phyloP scores from a whole-genome alignment of 2,797 vertebrate species.

The Danio aesculapii region DNA sequence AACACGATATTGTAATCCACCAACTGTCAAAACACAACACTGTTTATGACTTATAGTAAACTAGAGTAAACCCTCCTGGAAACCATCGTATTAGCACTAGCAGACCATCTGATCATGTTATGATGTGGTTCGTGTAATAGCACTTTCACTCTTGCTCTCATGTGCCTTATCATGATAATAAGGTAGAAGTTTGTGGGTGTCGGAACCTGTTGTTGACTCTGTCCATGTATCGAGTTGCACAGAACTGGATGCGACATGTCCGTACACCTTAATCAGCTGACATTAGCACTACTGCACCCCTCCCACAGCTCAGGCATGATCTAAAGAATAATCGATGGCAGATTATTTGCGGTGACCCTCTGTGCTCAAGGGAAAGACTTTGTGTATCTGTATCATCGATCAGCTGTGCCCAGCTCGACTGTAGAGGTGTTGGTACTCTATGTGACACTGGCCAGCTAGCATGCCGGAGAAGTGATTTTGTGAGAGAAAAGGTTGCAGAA shows the following conservation, averaged over 20 bases:
- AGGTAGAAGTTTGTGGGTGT: background rate
- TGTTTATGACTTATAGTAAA: background rate
- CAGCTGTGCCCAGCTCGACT: conserved; percentile 2
- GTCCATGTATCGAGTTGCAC: conserved; percentile 42
- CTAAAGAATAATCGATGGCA: conserved; percentile 50
- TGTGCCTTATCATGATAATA: background rate
- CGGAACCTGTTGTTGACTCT: conserved; percentile 33
- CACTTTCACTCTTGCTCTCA: conserved; percentile 3
- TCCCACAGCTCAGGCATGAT: conserved; percentile 14
- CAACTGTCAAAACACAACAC: too few relatives aligned
- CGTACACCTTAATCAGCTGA: conserved; percentile 36
- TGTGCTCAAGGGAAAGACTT: conserved; percentile 41
- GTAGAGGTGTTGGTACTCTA: background rate
- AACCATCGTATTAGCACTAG: background rate
- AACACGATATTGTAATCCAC: too few relatives aligned
- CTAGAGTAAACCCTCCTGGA: conserved; percentile 9
- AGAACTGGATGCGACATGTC: conserved; percentile 27
- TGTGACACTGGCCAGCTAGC: background rate
- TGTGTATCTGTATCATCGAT: conserved; percentile 47
- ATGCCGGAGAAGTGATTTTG: background rate
- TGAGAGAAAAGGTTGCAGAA: conserved; percentile 10
- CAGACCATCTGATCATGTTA: background rate
- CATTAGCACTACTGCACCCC: conserved; percentile 29
- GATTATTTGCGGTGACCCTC: conserved; percentile 50
- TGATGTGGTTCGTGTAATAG: background rate